A percentile compares a stretch with the other conserved stretches of the same genome.
Conservation (phyloP, 2,113 vertebrate species). For the Maccullochella peelii region DNA sequence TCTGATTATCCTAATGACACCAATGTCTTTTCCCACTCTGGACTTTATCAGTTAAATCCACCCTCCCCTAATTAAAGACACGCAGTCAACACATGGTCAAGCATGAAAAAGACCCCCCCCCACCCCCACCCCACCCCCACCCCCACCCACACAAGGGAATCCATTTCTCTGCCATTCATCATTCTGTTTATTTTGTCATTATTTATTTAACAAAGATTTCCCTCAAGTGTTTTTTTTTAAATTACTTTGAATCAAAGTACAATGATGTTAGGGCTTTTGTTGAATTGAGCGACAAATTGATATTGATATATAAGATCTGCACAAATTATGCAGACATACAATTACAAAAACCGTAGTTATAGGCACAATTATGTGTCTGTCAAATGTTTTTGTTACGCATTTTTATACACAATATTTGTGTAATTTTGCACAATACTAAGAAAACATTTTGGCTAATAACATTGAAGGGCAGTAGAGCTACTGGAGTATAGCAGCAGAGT, state of each 20-base stretch:
- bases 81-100: slow-evolving; percentile 76
- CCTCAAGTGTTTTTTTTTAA: slow-evolving; percentile 38
- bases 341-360: neutral
- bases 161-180: slow-evolving; percentile 56
- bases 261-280: neutral
- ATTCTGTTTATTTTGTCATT: slow-evolving; percentile 68
- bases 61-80: slow-evolving; percentile 75
- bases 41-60: slow-evolving; percentile 70
- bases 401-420: neutral
- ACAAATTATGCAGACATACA: slow-evolving; percentile 8
- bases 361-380: neutral
- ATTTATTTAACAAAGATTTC: slow-evolving; percentile 61
- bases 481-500: neutral
- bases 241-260: slow-evolving; percentile 39
- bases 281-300: slow-evolving; percentile 22
- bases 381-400: neutral
- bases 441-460: neutral
- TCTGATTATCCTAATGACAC: slow-evolving; percentile 81
- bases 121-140: neutral
- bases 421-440: neutral
- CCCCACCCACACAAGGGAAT: slow-evolving; percentile 44
- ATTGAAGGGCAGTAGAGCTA: neutral
- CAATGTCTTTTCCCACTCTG: slow-evolving; percentile 63
- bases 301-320: slow-evolving; percentile 14
- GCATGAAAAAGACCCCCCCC: slow-evolving; percentile 59